phyloP scores from a whole-genome alignment of 2,113 vertebrate species.

The Oophaga pumilio region DNA sequence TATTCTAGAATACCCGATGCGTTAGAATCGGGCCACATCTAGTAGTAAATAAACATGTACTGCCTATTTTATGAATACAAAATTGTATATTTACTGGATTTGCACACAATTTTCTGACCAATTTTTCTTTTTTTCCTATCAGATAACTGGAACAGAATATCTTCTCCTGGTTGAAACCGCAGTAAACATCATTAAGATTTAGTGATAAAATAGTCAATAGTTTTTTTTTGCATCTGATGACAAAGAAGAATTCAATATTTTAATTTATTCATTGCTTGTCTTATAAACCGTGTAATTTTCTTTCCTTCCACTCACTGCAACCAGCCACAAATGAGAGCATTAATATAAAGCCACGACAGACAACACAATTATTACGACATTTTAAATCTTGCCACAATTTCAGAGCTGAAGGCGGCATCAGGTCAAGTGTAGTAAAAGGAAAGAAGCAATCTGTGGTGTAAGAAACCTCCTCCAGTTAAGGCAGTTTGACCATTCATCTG shows the following conservation, averaged over 20 bases:
- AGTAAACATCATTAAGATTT: background rate
- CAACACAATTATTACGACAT: slow-evolving; percentile 44
- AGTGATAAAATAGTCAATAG: background rate
- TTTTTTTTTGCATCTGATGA: background rate
- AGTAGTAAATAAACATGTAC: no score
- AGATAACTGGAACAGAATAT: no score
- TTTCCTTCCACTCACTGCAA: slow-evolving; percentile 5
- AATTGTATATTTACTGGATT: no score
- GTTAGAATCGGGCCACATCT: no score
- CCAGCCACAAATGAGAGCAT: slow-evolving; percentile 18
- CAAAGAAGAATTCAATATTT: background rate
- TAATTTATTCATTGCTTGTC: background rate
- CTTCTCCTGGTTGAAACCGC: background rate
- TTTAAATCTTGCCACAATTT: slow-evolving; percentile 48
- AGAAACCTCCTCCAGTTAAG: background rate
- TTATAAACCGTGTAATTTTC: background rate
- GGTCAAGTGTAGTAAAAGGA: background rate
- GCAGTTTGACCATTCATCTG: background rate
- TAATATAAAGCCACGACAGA: background rate
- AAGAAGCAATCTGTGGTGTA: background rate
- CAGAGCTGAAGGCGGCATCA: slow-evolving; percentile 9
- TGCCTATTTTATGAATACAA: no score
- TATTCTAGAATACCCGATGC: no score
- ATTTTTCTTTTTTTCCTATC: no score
- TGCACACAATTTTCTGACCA: no score